Evolutionary conservation across 1,140 invertebrate species (phyloP).

Genomic region (Drosophila funebris): DNA sequence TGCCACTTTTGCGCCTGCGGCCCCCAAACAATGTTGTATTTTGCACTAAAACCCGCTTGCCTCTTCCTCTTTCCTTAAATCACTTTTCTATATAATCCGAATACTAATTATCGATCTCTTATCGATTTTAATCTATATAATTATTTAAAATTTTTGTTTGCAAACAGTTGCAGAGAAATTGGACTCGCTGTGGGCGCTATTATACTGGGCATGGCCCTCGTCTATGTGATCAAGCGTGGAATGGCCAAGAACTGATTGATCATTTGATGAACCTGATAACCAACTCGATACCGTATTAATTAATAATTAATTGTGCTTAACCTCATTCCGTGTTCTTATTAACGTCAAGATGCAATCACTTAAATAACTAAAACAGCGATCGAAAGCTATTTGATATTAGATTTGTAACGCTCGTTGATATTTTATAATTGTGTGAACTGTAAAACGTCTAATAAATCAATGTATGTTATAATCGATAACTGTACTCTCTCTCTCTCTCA

Average conservation of each 20-base stretch:
- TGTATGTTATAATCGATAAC: too few species aligned
- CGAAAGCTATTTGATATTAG: conserved; percentile 11
- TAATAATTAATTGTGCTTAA: neutral
- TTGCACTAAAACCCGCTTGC: conserved; percentile 47
- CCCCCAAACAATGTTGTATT: conserved; percentile 72
- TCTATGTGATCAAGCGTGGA: conserved; percentile 65
- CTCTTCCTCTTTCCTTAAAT: neutral
- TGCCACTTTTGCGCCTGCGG: conserved; percentile 36
- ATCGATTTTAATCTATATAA: too few species aligned
- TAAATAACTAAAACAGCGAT: neutral
- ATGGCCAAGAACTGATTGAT: conserved; percentile 46
- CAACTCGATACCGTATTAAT: neutral
- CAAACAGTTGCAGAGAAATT: conserved; percentile 74
- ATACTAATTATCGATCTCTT: neutral
- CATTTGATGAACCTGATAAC: neutral
- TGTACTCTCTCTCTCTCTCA: too few species aligned
- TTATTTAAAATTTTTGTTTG: conserved; percentile 3
- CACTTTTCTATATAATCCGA: neutral
- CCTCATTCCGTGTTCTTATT: conserved; percentile 47
- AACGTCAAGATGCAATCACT: neutral
- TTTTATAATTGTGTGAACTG: neutral
- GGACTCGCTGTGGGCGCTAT: conserved; percentile 76
- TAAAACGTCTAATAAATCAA: neutral
- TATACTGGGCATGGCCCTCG: conserved; percentile 75
- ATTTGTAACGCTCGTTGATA: conserved; percentile 24